Evolutionary conservation across 2,888 invertebrate genomes (phyloP).

Genomic region (Tipula unca): DNA sequence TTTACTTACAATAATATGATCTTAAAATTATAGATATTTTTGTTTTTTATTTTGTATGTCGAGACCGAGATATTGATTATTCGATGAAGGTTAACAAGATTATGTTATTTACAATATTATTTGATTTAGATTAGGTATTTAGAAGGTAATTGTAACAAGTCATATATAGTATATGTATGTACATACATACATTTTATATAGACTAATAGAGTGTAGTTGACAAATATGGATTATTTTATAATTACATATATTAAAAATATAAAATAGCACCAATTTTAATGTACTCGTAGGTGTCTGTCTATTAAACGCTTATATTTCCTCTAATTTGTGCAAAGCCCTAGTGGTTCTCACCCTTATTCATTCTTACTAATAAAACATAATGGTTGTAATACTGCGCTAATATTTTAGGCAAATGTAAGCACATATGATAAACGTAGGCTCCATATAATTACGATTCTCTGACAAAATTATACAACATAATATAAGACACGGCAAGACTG

Average conservation of each 20-base stretch:
- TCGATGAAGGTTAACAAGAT: background rate
- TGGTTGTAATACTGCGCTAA: too few relatives aligned
- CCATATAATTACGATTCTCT: too few relatives aligned
- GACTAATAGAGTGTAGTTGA: background rate
- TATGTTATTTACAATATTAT: background rate
- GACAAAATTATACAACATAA: too few relatives aligned
- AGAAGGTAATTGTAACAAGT: background rate
- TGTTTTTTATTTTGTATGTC: background rate
- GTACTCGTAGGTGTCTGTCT: background rate
- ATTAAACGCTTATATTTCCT: too few relatives aligned
- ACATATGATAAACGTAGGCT: too few relatives aligned
- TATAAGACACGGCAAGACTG: too few relatives aligned
- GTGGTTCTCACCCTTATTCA: too few relatives aligned
- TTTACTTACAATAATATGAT: background rate
- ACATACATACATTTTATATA: too few relatives aligned
- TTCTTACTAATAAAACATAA: too few relatives aligned
- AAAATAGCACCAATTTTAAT: background rate
- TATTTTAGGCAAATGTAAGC: too few relatives aligned
- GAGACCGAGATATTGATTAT: slow-evolving; percentile 8
- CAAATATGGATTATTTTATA: background rate
- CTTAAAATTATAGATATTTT: background rate
- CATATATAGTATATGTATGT: too few relatives aligned
- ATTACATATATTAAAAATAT: background rate
- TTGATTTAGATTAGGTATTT: background rate
- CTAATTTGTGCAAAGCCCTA: too few relatives aligned